Evolutionary conservation across 1,140 invertebrate species (phyloP).

Genomic region (Rhopalosiphum padi): DNA sequence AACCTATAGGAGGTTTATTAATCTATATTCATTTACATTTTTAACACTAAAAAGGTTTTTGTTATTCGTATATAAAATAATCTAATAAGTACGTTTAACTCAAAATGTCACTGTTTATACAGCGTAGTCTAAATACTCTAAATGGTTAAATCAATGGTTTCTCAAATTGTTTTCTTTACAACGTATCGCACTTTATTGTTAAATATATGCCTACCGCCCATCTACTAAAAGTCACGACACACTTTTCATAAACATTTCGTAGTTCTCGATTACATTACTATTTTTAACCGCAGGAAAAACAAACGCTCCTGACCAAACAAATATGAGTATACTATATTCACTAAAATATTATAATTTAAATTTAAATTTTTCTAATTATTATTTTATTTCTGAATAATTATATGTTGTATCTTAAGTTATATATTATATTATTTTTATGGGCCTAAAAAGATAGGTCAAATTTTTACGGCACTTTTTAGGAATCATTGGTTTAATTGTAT

Average conservation of each 20-base stretch:
- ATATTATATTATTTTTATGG: neutral
- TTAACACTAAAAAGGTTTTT: neutral
- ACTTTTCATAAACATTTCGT: neutral
- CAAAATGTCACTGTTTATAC: neutral
- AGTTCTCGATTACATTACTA: neutral
- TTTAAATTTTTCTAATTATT: neutral
- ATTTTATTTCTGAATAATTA: neutral
- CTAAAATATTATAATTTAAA: neutral
- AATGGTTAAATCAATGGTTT: neutral
- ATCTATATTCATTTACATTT: neutral
- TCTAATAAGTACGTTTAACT: slow-evolving; percentile 17
- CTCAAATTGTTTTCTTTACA: neutral
- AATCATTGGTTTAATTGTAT: neutral
- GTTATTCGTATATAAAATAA: slow-evolving; percentile 22
- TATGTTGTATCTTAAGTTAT: neutral
- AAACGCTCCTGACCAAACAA: neutral
- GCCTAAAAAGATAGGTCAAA: neutral
- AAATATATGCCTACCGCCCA: neutral
- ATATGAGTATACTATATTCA: neutral
- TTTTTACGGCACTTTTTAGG: neutral
- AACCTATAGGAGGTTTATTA: neutral
- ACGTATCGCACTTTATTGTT: neutral
- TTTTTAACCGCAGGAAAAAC: neutral
- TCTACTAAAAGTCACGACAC: neutral
- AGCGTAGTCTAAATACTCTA: neutral